These are phyloP conservation scores for Acanthurus lineatus DNA, from an alignment of 2,797 vertebrate genomes.

Conservation along the genomic window DNA sequence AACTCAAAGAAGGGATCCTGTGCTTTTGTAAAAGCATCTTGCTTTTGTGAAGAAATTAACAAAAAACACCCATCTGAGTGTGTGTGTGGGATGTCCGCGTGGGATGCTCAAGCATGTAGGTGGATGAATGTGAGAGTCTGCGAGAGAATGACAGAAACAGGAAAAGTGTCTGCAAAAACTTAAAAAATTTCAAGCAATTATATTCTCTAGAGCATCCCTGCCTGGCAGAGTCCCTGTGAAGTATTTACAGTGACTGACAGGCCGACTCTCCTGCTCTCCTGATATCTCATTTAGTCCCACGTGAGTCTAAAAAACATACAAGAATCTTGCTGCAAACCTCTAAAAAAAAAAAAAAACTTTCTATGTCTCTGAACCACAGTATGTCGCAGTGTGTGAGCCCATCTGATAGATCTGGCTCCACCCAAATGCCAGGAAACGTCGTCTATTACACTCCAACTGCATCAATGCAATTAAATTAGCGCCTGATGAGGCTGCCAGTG, in stretches of 20 bases:
- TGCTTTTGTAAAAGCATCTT: constrained; percentile 41
- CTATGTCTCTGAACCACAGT: constrained; percentile 2
- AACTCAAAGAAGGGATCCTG: constrained; percentile 20
- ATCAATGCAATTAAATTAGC: constrained; percentile 61
- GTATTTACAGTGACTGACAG: constrained; percentile 8
- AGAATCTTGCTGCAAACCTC: neutral
- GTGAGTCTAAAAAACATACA: neutral
- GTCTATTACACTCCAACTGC: constrained; percentile 48
- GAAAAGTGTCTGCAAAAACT: constrained; percentile 22
- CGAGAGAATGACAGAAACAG: neutral
- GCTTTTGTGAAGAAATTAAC: constrained; percentile 42
- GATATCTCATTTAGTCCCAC: neutral
- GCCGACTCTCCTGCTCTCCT: neutral
- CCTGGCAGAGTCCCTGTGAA: constrained; percentile 10
- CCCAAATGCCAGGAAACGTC: constrained; percentile 34
- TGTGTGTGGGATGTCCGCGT: constrained; percentile 22
- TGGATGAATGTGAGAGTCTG: constrained; percentile 36
- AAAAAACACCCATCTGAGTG: constrained; percentile 21
- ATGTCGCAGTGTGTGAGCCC: constrained; percentile 22
- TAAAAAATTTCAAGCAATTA: neutral
- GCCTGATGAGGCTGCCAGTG: constrained; percentile 1
- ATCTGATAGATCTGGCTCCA: constrained; percentile 21
- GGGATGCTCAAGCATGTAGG: constrained; percentile 37
- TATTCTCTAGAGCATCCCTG: constrained; percentile 4
- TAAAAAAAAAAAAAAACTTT: neutral